Conservation (phyloP, 1,140 invertebrate genomes). For the Wasmannia auropunctata region DNA sequence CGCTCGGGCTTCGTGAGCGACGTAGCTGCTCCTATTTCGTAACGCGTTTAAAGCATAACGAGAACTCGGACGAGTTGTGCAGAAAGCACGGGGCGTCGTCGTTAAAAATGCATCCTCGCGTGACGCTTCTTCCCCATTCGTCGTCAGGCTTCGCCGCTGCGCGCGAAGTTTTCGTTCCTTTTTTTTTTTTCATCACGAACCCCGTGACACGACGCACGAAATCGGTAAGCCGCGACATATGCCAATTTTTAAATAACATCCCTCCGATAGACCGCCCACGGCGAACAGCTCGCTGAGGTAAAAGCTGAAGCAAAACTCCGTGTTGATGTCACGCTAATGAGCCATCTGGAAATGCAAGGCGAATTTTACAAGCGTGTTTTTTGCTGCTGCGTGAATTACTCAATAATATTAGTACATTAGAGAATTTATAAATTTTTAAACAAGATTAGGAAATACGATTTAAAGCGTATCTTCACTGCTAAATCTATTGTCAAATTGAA, state of each 20-base stretch:
- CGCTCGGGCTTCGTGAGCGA: neutral
- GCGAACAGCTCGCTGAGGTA: neutral
- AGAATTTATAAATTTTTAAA: neutral
- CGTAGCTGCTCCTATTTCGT: slow-evolving; percentile 10
- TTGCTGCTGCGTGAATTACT: neutral
- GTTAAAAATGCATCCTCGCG: slow-evolving; percentile 68
- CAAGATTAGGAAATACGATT: too few species aligned
- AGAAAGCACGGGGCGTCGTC: neutral
- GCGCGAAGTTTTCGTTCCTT: slow-evolving; percentile 2
- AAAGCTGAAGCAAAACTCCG: neutral
- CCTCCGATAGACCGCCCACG: neutral
- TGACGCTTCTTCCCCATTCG: slow-evolving; percentile 19
- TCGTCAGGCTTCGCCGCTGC: neutral
- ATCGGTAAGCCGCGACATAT: slow-evolving; percentile 36
- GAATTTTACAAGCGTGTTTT: neutral
- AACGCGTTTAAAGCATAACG: slow-evolving; percentile 53
- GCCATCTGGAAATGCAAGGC: neutral
- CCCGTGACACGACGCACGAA: neutral
- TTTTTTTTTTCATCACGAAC: slow-evolving; percentile 3
- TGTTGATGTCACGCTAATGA: neutral
- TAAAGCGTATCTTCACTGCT: too few species aligned
- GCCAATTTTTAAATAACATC: slow-evolving; percentile 68
- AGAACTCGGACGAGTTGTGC: neutral
- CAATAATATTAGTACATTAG: neutral
- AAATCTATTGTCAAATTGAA: too few species aligned